Evolutionary conservation across 2,888 invertebrate genomes (phyloP).

Genomic region (Nematopogon swammerdamellus): DNA sequence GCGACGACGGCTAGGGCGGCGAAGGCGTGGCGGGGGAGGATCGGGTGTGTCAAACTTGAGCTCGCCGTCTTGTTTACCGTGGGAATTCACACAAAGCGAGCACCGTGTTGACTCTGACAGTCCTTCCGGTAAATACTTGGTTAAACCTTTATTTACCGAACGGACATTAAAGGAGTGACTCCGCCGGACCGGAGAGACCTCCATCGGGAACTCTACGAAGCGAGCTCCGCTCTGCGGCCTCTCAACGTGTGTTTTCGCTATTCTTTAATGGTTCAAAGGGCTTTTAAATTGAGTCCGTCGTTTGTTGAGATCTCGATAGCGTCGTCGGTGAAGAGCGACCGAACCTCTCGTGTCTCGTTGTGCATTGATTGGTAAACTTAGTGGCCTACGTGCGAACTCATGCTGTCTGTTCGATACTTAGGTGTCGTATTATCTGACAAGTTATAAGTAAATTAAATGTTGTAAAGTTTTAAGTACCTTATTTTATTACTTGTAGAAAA

Average conservation of each 20-base stretch:
- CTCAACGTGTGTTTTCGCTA: neutral
- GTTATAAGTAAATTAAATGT: no score
- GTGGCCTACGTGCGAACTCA: no score
- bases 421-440: no score
- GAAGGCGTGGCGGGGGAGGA: neutral
- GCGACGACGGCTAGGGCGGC: no score
- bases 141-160: constrained; percentile 42
- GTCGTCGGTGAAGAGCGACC: no score
- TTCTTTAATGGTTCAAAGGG: neutral
- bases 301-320: neutral
- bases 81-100: constrained; percentile 40
- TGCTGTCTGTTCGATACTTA: no score
- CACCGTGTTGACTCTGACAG: constrained; percentile 46
- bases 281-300: neutral
- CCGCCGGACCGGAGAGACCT: constrained; percentile 12
- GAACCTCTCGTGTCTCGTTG: no score
- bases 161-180: constrained; percentile 29
- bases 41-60: neutral
- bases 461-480: no score
- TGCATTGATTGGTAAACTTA: no score
- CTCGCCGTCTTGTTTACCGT: constrained; percentile 33
- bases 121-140: constrained; percentile 39
- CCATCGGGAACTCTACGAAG: neutral
- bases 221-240: neutral
- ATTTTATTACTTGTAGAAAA: no score